Percentiles rank a stretch among this genome's conserved stretches.
phyloP scores from a whole-genome alignment of 2,797 vertebrate species.

The Enteromius mattozi region DNA sequence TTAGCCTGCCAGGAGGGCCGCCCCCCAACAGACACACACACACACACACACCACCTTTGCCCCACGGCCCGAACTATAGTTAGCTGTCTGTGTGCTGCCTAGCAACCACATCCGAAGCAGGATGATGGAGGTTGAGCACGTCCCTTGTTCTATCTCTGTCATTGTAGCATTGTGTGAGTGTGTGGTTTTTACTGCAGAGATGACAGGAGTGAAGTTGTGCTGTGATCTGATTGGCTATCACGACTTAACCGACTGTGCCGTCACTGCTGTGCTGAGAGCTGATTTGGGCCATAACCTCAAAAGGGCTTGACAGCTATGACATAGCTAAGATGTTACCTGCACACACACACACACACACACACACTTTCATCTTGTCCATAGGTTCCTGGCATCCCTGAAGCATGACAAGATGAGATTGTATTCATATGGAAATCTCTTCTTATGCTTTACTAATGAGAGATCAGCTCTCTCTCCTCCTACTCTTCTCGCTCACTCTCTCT shows the following conservation, averaged over 20 bases:
- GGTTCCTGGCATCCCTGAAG: conserved; percentile 3
- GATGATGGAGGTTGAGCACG: conserved; percentile 39
- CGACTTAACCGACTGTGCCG: not conserved
- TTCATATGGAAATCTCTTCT: conserved; percentile 39
- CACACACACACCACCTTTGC: conserved; percentile 53
- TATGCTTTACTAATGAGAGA: conserved; percentile 30
- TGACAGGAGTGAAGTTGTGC: not conserved
- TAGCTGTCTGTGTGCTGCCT: conserved; percentile 66
- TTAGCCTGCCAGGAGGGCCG: conserved; percentile 33
- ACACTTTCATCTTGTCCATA: conserved; percentile 27
- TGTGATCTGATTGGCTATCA: conserved; percentile 13
- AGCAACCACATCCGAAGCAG: conserved; percentile 65
- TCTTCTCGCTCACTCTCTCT: not conserved
- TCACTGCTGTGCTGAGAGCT: not conserved
- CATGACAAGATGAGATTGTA: conserved; percentile 18
- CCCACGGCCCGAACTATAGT: conserved; percentile 67
- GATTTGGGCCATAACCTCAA: conserved; percentile 15
- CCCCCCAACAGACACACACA: conserved; percentile 27
- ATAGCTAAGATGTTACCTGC: conserved; percentile 18
- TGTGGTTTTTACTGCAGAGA: conserved; percentile 3
- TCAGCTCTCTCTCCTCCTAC: conserved; percentile 12
- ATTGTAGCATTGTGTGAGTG: conserved; percentile 4
- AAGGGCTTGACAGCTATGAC: conserved; percentile 9
- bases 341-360: not conserved
- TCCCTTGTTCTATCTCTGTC: conserved; percentile 28